phyloP scores from a whole-genome alignment of 2,888 invertebrate genomes.

The Graphium colonna region DNA sequence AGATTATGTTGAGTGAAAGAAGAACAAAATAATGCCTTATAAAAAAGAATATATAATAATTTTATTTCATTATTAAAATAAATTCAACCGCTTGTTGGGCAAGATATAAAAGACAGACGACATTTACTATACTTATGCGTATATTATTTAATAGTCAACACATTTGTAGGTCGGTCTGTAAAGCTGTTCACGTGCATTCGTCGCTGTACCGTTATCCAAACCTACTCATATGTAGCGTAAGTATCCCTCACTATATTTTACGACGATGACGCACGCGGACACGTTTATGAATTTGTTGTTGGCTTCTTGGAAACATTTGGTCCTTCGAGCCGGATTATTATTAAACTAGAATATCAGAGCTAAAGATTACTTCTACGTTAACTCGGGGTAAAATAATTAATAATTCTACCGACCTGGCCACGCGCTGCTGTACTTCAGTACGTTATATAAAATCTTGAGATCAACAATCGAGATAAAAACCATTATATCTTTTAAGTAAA shows the following conservation, averaged over 20 bases:
- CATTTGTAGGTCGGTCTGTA: constrained; percentile 33
- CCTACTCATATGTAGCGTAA: constrained; percentile 38
- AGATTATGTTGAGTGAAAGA: too few relatives aligned
- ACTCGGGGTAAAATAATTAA: background rate
- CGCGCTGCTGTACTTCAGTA: too few relatives aligned
- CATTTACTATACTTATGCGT: too few relatives aligned
- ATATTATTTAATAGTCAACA: constrained; percentile 15
- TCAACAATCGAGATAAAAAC: too few relatives aligned
- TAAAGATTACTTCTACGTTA: background rate
- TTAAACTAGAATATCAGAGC: constrained; percentile 12
- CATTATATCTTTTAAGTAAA: too few relatives aligned
- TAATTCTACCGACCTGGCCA: too few relatives aligned
- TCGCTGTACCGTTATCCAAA: constrained; percentile 54
- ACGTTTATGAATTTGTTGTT: constrained; percentile 32
- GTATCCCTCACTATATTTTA: constrained; percentile 39
- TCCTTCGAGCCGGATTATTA: constrained; percentile 30
- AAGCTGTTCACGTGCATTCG: constrained; percentile 42
- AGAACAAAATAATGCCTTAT: too few relatives aligned
- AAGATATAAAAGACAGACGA: too few relatives aligned
- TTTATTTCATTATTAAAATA: too few relatives aligned
- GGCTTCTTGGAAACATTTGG: constrained; percentile 36
- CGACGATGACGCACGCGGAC: constrained; percentile 54
- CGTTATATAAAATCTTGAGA: too few relatives aligned
- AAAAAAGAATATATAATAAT: too few relatives aligned
- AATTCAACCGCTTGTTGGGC: too few relatives aligned